Conservation (phyloP, 2,888 invertebrate species). For the Herminia tarsipennalis region DNA sequence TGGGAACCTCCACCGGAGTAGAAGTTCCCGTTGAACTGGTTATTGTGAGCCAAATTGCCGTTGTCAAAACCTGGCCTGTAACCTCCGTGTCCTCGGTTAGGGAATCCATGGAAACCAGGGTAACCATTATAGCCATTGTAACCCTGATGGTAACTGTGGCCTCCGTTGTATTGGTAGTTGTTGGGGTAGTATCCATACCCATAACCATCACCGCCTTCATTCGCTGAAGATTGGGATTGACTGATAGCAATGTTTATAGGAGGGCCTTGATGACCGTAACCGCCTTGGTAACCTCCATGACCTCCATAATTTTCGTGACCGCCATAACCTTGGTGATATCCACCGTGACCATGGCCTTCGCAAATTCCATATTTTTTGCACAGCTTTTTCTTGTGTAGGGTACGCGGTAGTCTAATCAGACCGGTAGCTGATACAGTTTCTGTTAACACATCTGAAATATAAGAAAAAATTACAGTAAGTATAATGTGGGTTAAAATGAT, state of each 20-base stretch:
- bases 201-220: slow-evolving; percentile 66
- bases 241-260: slow-evolving; percentile 79
- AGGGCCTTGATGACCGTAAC: slow-evolving; percentile 42
- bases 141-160: slow-evolving; percentile 31
- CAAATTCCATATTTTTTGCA: slow-evolving; percentile 68
- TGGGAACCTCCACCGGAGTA: slow-evolving; percentile 48
- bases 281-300: slow-evolving; percentile 50
- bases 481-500: background rate
- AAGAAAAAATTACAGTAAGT: background rate
- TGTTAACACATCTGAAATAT: slow-evolving; percentile 45
- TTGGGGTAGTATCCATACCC: slow-evolving; percentile 60
- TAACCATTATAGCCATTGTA: slow-evolving; percentile 36
- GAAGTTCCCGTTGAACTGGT: slow-evolving; percentile 77
- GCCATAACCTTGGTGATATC: slow-evolving; percentile 26
- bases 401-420: slow-evolving; percentile 53
- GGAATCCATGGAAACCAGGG: slow-evolving; percentile 52
- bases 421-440: slow-evolving; percentile 36
- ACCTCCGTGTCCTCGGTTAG: slow-evolving; percentile 19
- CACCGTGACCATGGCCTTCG: slow-evolving; percentile 29
- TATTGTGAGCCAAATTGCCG: slow-evolving; percentile 65
- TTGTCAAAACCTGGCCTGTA: slow-evolving; percentile 60
- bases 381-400: slow-evolving; percentile 56
- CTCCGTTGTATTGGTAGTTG: slow-evolving; percentile 62
- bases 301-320: slow-evolving; percentile 48
- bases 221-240: slow-evolving; percentile 75